Conservation (phyloP, 2,888 invertebrate genomes). For the Melikaiella ostensackeni region DNA sequence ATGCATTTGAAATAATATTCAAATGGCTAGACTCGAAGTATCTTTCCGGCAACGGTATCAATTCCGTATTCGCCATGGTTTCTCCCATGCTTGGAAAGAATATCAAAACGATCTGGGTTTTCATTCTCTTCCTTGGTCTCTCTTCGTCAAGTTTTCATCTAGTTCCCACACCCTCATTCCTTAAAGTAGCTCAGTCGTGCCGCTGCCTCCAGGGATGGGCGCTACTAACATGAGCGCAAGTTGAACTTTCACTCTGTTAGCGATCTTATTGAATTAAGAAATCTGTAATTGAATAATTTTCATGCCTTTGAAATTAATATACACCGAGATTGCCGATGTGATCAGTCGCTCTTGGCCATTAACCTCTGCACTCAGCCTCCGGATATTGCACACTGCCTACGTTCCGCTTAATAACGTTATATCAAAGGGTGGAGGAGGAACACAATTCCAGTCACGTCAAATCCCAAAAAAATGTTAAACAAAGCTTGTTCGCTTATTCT, state of each 20-base stretch:
- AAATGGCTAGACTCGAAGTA: slow-evolving; percentile 22
- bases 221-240: slow-evolving; percentile 34
- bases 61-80: slow-evolving; percentile 23
- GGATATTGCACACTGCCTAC: slow-evolving; percentile 27
- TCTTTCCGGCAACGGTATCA: slow-evolving; percentile 36
- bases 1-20: slow-evolving; percentile 23
- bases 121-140: slow-evolving; percentile 27
- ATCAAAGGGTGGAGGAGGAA: not conserved
- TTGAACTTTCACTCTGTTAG: slow-evolving; percentile 40
- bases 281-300: slow-evolving; percentile 39
- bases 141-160: slow-evolving; percentile 32
- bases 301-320: slow-evolving; percentile 39
- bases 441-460: not conserved
- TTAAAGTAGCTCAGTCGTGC: slow-evolving; percentile 38
- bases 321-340: slow-evolving; percentile 23
- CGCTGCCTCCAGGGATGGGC: slow-evolving; percentile 37
- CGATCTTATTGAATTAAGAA: slow-evolving; percentile 40
- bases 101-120: slow-evolving; percentile 28
- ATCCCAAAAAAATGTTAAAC: slow-evolving; percentile 17
- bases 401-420: slow-evolving; percentile 36
- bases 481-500: not conserved
- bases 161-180: slow-evolving; percentile 40
- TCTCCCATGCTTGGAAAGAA: slow-evolving; percentile 16
- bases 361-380: slow-evolving; percentile 35
- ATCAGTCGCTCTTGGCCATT: slow-evolving; percentile 38